Percentiles rank a stretch among this genome's conserved stretches.
phyloP scores from a whole-genome alignment of 2,888 invertebrate genomes.

The Aricia artaxerxes region DNA sequence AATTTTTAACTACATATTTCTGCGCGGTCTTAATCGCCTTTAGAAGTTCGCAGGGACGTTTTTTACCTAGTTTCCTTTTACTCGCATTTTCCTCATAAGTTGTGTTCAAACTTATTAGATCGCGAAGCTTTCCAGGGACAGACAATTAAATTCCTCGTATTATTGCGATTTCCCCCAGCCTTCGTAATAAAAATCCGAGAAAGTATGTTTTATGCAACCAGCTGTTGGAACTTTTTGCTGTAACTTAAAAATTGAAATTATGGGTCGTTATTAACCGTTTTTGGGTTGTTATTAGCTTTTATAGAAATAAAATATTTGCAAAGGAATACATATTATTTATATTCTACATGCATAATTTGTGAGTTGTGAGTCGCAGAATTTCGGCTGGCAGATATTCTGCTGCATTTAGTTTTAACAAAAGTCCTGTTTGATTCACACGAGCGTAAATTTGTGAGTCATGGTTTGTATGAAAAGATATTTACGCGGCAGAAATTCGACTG shows the following conservation, averaged over 20 bases:
- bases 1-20: constrained; percentile 18
- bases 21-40: constrained; percentile 19
- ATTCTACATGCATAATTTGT: no score
- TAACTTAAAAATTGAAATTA: neutral
- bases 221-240: neutral
- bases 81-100: neutral
- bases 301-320: no score
- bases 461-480: no score
- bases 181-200: constrained; percentile 1
- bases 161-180: constrained; percentile 1
- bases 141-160: constrained; percentile 20
- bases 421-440: no score
- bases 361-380: no score
- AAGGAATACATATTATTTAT: no score
- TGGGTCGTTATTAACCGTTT: no score
- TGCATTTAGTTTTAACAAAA: no score
- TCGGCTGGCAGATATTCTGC: no score
- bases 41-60: neutral
- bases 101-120: constrained; percentile 11
- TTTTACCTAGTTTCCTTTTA: neutral
- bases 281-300: no score
- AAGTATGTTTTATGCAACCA: constrained; percentile 2
- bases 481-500: no score
- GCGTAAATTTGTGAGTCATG: no score
- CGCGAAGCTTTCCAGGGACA: constrained; percentile 14